Evolutionary conservation across 1,140 invertebrate genomes (phyloP).

Genomic region (Limonius californicus): DNA sequence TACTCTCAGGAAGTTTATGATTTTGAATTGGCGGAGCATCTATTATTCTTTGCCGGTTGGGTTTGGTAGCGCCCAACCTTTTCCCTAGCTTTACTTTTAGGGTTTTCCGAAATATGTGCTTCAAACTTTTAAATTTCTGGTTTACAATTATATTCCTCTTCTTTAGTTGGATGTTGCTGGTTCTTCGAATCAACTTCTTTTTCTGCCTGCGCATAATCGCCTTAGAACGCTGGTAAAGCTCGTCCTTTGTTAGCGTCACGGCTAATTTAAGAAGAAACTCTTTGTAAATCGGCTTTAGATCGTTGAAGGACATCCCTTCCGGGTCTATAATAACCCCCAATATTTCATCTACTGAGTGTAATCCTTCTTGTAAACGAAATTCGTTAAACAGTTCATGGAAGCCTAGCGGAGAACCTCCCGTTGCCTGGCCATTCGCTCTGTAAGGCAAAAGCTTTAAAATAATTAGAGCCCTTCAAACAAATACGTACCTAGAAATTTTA

Average conservation of each 20-base stretch:
- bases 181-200: slow-evolving; percentile 57
- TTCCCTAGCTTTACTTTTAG: slow-evolving; percentile 27
- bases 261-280: slow-evolving; percentile 83
- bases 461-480: background rate
- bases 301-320: slow-evolving; percentile 89
- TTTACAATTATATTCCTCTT: slow-evolving; percentile 46
- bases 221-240: slow-evolving; percentile 83
- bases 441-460: slow-evolving; percentile 32
- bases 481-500: slow-evolving; percentile 56
- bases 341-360: slow-evolving; percentile 84
- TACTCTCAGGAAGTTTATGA: slow-evolving; percentile 50
- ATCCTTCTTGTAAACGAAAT: slow-evolving; percentile 77
- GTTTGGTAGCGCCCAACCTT: background rate
- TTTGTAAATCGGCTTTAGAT: slow-evolving; percentile 85
- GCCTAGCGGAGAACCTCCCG: slow-evolving; percentile 69
- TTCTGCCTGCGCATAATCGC: slow-evolving; percentile 81
- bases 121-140: slow-evolving; percentile 40
- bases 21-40: background rate
- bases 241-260: slow-evolving; percentile 82
- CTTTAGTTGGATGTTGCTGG: slow-evolving; percentile 33
- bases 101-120: slow-evolving; percentile 42
- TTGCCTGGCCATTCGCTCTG: slow-evolving; percentile 57
- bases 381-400: slow-evolving; percentile 81
- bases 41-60: background rate
- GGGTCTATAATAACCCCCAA: slow-evolving; percentile 82